Evolutionary conservation across 2,113 vertebrate genomes (phyloP).

Genomic region (Lophochroa leadbeateri): DNA sequence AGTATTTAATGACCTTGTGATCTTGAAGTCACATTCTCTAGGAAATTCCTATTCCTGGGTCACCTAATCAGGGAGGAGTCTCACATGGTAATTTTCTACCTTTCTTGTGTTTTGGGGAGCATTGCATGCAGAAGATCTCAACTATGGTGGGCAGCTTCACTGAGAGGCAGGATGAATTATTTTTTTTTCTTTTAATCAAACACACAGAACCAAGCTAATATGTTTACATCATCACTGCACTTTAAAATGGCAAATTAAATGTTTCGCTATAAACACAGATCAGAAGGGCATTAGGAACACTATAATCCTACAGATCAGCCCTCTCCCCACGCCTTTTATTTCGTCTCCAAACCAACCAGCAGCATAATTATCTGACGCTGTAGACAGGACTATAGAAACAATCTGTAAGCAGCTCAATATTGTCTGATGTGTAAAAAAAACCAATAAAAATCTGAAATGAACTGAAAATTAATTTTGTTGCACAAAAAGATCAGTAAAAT

Average conservation of each 20-base stretch:
- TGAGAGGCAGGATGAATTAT: background rate
- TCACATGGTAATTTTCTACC: background rate
- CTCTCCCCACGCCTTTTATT: background rate
- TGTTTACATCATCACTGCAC: background rate
- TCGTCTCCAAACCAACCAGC: background rate
- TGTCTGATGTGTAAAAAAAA: background rate
- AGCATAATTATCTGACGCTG: background rate
- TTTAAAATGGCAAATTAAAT: background rate
- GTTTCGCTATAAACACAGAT: background rate
- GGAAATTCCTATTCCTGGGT: background rate
- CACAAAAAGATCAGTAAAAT: background rate
- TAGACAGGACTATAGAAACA: background rate
- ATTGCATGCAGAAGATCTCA: background rate
- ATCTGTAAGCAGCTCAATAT: background rate
- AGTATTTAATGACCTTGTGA: background rate
- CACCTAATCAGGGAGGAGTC: background rate
- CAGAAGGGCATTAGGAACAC: background rate
- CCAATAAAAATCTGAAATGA: background rate
- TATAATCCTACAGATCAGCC: background rate
- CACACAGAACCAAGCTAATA: background rate
- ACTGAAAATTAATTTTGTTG: background rate
- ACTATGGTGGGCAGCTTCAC: background rate
- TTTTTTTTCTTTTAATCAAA: background rate
- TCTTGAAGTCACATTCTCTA: background rate
- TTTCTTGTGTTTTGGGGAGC: background rate